Percentiles rank a stretch among this genome's conserved stretches.
phyloP scores from a whole-genome alignment of 1,140 invertebrate genomes.

The Drosophila elegans region DNA sequence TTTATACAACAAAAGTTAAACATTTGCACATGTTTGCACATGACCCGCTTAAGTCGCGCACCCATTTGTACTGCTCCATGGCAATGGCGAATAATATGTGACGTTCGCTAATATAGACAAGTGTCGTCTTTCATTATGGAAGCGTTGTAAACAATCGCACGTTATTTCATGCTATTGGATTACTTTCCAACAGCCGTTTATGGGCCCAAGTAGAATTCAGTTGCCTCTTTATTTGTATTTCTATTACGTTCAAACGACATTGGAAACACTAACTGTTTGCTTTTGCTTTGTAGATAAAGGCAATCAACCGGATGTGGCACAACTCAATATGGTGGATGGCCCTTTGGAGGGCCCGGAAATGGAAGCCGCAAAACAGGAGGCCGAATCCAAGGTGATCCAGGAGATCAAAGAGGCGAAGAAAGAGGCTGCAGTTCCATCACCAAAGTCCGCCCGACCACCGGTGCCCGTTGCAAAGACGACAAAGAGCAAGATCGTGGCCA shows the following conservation, averaged over 20 bases:
- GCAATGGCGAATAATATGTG: constrained; percentile 1
- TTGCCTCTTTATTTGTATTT: constrained; percentile 18
- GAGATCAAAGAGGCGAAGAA: constrained; percentile 45
- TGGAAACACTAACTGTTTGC: constrained; percentile 10
- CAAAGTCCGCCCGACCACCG: constrained; percentile 21
- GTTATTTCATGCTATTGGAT: constrained; percentile 23
- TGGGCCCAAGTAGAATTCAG: constrained; percentile 27
- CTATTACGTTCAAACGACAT: background rate
- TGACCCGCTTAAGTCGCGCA: constrained; percentile 3
- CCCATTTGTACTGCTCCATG: constrained; percentile 15
- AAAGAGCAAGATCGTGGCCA: constrained; percentile 27
- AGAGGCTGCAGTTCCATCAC: constrained; percentile 3
- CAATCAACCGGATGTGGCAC: constrained; percentile 51
- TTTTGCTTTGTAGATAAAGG: constrained; percentile 52
- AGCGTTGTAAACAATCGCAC: constrained; percentile 36
- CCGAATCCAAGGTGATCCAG: constrained; percentile 61
- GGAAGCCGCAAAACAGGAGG: constrained; percentile 21
- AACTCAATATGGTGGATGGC: constrained; percentile 50
- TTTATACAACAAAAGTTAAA: background rate
- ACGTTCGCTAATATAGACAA: constrained; percentile 1
- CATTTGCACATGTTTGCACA: constrained; percentile 15
- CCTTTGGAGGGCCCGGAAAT: constrained; percentile 25
- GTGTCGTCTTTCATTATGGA: constrained; percentile 39
- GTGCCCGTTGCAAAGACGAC: constrained; percentile 36
- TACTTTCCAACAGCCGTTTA: constrained; percentile 1